Evolutionary conservation across 2,888 invertebrate genomes (phyloP).

Genomic region (Athalia circularis): DNA sequence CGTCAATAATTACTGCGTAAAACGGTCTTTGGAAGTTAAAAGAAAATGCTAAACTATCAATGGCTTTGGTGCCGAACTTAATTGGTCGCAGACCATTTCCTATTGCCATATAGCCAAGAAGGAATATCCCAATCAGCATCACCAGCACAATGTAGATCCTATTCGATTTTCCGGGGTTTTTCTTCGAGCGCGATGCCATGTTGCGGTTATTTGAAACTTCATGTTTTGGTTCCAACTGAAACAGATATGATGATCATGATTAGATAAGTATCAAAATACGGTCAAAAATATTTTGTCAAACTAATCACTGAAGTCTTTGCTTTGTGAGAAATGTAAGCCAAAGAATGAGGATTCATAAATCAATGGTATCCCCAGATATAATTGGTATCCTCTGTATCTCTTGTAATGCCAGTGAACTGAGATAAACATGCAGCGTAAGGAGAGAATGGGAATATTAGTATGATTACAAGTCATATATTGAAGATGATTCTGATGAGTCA

Average conservation of each 20-base stretch:
- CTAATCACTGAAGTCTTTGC: no score
- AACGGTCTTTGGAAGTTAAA: constrained; percentile 83
- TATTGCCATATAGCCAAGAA: constrained; percentile 67
- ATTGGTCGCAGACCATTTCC: constrained; percentile 64
- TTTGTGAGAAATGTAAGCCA: no score
- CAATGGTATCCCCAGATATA: no score
- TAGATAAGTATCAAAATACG: constrained; percentile 7
- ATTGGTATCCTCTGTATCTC: no score
- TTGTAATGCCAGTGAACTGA: no score
- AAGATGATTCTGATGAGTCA: no score
- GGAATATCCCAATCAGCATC: constrained; percentile 57
- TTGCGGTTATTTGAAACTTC: constrained; percentile 52
- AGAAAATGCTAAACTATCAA: constrained; percentile 84
- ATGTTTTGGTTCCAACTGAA: constrained; percentile 58
- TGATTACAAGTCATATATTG: no score
- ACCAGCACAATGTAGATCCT: constrained; percentile 59
- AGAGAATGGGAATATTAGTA: no score
- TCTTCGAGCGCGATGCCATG: constrained; percentile 58
- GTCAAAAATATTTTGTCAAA: neutral
- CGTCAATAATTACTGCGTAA: constrained; percentile 94
- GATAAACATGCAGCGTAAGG: no score
- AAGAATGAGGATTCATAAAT: no score
- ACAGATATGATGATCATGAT: constrained; percentile 42
- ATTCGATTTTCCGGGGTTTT: constrained; percentile 51
- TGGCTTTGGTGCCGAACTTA: constrained; percentile 72